Percentiles rank a stretch among this genome's conserved stretches.
These are phyloP conservation scores for Euwallacea similis DNA, from an alignment of 1,140 invertebrate species.

Conservation along the genomic window DNA sequence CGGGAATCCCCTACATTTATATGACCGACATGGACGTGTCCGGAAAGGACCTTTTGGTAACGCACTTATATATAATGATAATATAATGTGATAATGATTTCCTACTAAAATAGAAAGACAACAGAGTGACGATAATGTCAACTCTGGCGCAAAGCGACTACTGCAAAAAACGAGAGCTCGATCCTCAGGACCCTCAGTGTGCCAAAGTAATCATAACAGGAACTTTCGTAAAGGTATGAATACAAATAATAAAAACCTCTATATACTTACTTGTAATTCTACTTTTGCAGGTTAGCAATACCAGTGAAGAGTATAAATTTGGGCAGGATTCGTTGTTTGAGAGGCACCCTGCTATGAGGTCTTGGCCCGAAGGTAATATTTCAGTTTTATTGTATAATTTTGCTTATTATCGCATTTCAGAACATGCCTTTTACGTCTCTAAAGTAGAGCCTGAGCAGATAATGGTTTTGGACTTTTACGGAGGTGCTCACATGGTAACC, in stretches of 20 bases:
- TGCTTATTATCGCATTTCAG: constrained; percentile 22
- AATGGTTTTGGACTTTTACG: constrained; percentile 74
- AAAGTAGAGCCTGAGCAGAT: constrained; percentile 73
- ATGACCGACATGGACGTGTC: constrained; percentile 76
- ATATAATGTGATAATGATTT: constrained; percentile 34
- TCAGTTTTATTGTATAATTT: background rate
- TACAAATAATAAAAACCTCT: too few species aligned
- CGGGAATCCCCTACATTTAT: constrained; percentile 76
- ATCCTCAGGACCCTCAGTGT: constrained; percentile 82
- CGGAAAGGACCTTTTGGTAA: constrained; percentile 69
- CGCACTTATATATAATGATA: background rate
- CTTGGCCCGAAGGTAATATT: constrained; percentile 46
- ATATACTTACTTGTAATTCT: background rate
- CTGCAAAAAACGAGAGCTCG: constrained; percentile 64
- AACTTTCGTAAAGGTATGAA: constrained; percentile 64
- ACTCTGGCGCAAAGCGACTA: constrained; percentile 69
- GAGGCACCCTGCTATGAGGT: constrained; percentile 63
- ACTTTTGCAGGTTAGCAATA: constrained; percentile 60
- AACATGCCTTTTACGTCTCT: constrained; percentile 73
- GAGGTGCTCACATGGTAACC: constrained; percentile 68
- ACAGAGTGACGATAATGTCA: constrained; percentile 67
- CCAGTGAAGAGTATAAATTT: constrained; percentile 61
- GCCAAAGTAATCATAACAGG: constrained; percentile 73
- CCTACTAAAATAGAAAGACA: constrained; percentile 59
- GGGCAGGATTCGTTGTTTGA: constrained; percentile 66